These are phyloP conservation scores for Papilio machaon DNA, from an alignment of 1,140 invertebrate species.

Conservation along the genomic window DNA sequence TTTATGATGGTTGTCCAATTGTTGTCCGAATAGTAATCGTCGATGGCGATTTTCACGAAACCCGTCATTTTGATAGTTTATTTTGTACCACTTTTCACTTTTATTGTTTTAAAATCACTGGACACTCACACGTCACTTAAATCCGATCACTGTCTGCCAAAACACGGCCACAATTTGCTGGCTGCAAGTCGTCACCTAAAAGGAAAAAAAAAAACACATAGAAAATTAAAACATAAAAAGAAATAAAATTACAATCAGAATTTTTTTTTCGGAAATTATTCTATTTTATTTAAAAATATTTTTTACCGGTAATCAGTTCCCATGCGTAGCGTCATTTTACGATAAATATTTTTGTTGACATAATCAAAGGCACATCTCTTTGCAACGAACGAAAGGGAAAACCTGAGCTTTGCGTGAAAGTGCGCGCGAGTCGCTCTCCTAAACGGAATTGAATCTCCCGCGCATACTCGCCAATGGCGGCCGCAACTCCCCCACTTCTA, in stretches of 20 bases:
- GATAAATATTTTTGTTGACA: conserved; percentile 47
- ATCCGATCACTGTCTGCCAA: conserved; percentile 45
- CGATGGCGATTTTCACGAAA: conserved; percentile 81
- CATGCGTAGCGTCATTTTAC: conserved; percentile 36
- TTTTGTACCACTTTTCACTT: conserved; percentile 55
- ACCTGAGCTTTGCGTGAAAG: conserved; percentile 66
- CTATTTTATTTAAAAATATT: conserved; percentile 26
- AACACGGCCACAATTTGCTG: conserved; percentile 70
- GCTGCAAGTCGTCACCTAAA: conserved; percentile 75
- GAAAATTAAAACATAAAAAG: background rate
- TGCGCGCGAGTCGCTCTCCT: conserved; percentile 61
- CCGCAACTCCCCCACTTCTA: conserved; percentile 50
- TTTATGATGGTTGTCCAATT: conserved; percentile 81
- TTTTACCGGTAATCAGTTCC: conserved; percentile 38
- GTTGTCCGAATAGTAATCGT: conserved; percentile 80
- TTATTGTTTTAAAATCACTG: conserved; percentile 49
- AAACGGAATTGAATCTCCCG: conserved; percentile 72
- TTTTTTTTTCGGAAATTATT: conserved; percentile 23
- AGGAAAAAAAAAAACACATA: conserved; percentile 42
- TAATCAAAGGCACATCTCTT: conserved; percentile 61
- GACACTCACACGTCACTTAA: conserved; percentile 54
- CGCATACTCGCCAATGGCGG: conserved; percentile 58
- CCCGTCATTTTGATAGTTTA: conserved; percentile 76
- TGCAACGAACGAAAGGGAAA: conserved; percentile 68
- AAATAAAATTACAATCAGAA: background rate